Conservation (phyloP, 2,888 invertebrate genomes). For the Netelia virgata region DNA sequence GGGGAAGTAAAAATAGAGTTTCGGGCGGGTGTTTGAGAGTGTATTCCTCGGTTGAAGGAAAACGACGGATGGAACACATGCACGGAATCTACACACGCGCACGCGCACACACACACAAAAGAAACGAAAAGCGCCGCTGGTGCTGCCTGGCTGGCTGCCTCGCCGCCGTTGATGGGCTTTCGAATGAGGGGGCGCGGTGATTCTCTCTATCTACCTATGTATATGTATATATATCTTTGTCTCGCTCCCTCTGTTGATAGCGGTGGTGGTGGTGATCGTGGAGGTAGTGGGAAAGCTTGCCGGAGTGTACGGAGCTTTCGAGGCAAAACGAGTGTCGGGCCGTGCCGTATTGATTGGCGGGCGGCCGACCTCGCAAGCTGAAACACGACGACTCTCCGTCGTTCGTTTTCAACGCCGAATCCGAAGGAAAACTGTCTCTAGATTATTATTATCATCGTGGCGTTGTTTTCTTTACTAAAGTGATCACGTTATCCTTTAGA, state of each 20-base stretch:
- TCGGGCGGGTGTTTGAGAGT: constrained; percentile 54
- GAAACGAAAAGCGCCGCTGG: constrained; percentile 68
- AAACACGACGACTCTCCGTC: constrained; percentile 62
- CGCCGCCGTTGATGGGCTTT: constrained; percentile 66
- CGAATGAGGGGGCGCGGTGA: constrained; percentile 66
- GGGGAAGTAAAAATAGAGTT: constrained; percentile 72
- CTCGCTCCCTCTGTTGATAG: constrained; percentile 8
- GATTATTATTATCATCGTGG: constrained; percentile 30
- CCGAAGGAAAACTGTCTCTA: constrained; percentile 11
- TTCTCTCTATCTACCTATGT: constrained; percentile 12
- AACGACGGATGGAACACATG: constrained; percentile 50
- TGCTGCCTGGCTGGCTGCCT: constrained; percentile 82
- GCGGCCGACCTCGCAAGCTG: constrained; percentile 73
- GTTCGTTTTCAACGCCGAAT: constrained; percentile 47
- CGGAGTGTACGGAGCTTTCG: constrained; percentile 68
- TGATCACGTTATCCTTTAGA: too few species aligned
- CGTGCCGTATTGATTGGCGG: constrained; percentile 75
- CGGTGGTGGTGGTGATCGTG: constrained; percentile 28
- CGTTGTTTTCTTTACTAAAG: not conserved
- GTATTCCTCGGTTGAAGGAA: constrained; percentile 57
- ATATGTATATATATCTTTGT: too few species aligned
- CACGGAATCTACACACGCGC: not conserved
- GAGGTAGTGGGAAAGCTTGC: constrained; percentile 69
- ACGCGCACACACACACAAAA: constrained; percentile 9
- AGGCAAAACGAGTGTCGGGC: constrained; percentile 71